Evolutionary conservation across 2,888 invertebrate genomes (phyloP), one percentile per base, ranked within the genome.

Genomic region (Corbicula japonica): DNA sequence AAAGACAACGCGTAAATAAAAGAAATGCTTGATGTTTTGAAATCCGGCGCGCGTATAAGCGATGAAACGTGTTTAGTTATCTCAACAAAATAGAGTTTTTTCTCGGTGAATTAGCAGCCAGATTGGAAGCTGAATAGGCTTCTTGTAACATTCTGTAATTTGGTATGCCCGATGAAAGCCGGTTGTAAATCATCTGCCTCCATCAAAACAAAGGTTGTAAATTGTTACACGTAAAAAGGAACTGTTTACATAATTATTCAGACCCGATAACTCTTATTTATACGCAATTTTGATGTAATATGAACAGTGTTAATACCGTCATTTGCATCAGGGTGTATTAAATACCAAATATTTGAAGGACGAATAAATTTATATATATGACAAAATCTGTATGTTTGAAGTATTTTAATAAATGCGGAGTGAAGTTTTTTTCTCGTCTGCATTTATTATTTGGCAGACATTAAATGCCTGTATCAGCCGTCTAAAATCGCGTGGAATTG

Each of bases 81-180:
- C 54, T 38, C 32, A 56, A 32, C 44, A 61, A 50, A 26, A 61
- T 12, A 38, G 50, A 6, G 34, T 73, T 26, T 61, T 32, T 73
- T 56, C 72, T 52, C 48, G 63, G 65, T 56, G 63, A 65, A 73
- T 63, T 73, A 46, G 62, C 26, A 44, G 44, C 63, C 56, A 56
- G 56, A 34, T 56, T 73, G 23, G 28, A 48, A 28, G 30, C 30
- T 62, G 52, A 54, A 71, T 71, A 54, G 52, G 10, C 28, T 15
- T 52, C 38, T 38, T 62, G 61, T 71, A 71, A 62, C 41, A 28
- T n/a, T 41, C 34, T 41, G 71, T 71, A 71, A 62, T 62, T 35
- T 35, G 23, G 71, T 48, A 46, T 62, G 48, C 10, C 41, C 50
- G 54, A 18, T 62, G 52, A 62, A n/a, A 30, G 26, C 28, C 15